These are phyloP conservation scores for Ceratoteleas bidentatus DNA, from an alignment of 1,140 invertebrate species.

Conservation along the genomic window DNA sequence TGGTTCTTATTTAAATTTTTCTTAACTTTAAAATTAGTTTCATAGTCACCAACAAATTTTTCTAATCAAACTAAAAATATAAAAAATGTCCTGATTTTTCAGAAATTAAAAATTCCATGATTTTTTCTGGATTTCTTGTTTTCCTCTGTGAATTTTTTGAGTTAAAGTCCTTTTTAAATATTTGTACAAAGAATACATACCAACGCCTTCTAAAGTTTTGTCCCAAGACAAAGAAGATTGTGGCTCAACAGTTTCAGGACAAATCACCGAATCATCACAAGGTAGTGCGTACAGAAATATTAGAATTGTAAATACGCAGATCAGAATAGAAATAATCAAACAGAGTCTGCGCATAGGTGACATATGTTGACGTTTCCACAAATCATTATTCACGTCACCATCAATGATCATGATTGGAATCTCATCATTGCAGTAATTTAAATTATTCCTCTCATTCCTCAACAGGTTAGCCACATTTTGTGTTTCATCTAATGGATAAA, in stretches of 20 bases:
- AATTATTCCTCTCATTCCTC: conserved; percentile 70
- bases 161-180: no score
- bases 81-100: no score
- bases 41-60: no score
- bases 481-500: conserved; percentile 76
- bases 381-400: conserved; percentile 82
- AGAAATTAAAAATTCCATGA: background rate
- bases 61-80: no score
- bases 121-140: background rate
- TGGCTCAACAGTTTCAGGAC: conserved; percentile 83
- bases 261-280: conserved; percentile 85
- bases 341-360: conserved; percentile 84
- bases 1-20: no score
- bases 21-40: no score
- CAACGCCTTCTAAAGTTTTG: conserved; percentile 86
- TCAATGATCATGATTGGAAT: conserved; percentile 84
- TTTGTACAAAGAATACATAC: conserved; percentile 60
- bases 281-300: conserved; percentile 89
- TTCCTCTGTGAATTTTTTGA: no score
- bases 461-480: conserved; percentile 70
- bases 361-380: conserved; percentile 84
- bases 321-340: conserved; percentile 85
- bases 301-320: conserved; percentile 86
- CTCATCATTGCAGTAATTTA: conserved; percentile 80
- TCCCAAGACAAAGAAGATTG: conserved; percentile 85